These are phyloP conservation scores for Willisornis vidua DNA, from an alignment of 2,113 vertebrate species.

Conservation along the genomic window DNA sequence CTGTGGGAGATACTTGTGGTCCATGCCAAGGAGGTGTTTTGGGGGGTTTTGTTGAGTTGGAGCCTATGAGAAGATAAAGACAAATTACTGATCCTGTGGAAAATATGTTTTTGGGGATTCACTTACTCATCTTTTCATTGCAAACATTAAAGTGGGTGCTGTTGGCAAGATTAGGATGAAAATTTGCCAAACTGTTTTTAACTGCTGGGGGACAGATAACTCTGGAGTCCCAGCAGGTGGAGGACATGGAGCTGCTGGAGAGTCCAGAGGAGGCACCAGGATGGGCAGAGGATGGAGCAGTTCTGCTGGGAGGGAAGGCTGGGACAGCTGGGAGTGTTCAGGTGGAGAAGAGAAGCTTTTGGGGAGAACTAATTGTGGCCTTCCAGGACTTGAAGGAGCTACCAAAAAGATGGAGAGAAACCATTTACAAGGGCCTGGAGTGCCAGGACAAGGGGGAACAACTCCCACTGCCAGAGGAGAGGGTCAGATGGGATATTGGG, in stretches of 20 bases:
- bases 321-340: background rate
- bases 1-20: background rate
- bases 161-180: background rate
- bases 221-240: background rate
- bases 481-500: background rate
- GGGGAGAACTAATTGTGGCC: background rate
- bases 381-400: background rate
- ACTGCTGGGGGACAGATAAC: background rate
- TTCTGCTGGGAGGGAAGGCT: background rate
- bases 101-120: background rate
- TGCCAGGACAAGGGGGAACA: background rate
- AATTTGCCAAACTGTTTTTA: background rate
- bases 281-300: background rate
- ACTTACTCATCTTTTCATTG: background rate
- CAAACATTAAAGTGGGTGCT: background rate
- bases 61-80: background rate
- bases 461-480: background rate
- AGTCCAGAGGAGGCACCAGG: background rate
- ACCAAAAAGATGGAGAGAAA: background rate
- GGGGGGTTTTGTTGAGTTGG: background rate
- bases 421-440: background rate
- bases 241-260: background rate
- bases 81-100: background rate
- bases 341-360: background rate
- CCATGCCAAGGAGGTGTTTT: accelerated